Evolutionary conservation across 1,140 invertebrate species (phyloP), one percentile per base, ranked within the genome.

Genomic region (Teleopsis dalmanni): DNA sequence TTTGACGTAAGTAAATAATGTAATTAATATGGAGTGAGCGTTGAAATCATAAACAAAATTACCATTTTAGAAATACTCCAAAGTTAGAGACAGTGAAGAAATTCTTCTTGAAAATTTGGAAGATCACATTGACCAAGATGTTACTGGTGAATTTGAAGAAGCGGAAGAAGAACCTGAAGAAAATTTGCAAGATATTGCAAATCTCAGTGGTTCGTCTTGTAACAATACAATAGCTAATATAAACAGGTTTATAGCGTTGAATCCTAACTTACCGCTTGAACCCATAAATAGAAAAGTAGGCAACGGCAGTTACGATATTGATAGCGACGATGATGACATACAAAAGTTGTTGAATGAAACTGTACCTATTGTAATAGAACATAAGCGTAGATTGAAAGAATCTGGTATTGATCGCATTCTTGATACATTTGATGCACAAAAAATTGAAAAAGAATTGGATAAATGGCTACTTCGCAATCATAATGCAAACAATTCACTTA

Each of bases 401-500:
- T 53, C 64, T 5, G 64, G 64, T 0, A 23, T 67, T 6, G 59
- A 66, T 23, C 52, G 54, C 8, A 56, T 67, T 21, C 41, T 67
- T 0, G 54, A 60, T 29, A 67, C 64, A 9, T 67, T 67, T 26
- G 64, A 67, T 49, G 47, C 46, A 4, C 41, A 59, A 22, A 57
- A 67, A 40, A 67, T 67, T 7, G 59, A 66, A 22, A 40, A 52
- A 13, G 56, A 64, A 35, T 61, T 66, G 10, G 64, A 63, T 8
- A 43, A 42, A 3, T 66, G 63, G 63, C 23, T 66, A 47, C 59
- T 54, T 2, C 59, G 59, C 2, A 37, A 66, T 23, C 63, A 64
- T 36, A 62, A 51, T 29, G 19, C 46, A 8, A 55, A 56, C 21
- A 19, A 38, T 22, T 25, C 21, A 37, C n/a, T 37, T 3, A 4